Evolutionary conservation across 2,797 vertebrate species (phyloP), one percentile per base, ranked within the genome.

Genomic region (Siniperca undulata): DNA sequence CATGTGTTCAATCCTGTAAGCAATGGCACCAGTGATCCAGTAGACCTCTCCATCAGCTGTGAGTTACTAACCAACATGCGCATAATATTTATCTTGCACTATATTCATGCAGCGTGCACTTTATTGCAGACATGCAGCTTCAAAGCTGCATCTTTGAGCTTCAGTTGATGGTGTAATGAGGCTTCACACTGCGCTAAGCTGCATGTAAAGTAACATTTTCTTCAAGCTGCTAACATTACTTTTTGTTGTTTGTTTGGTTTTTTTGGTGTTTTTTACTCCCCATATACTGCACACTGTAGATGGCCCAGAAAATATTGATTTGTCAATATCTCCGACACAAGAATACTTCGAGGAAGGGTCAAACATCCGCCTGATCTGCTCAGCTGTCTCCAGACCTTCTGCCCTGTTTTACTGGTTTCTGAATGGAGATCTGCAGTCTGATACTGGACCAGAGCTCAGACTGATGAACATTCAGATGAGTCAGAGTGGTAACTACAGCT

Each of bases 401-500:
- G 89, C 91, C 1, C 0, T 14, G 0, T 95, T 85, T 76, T 1
- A 14, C 0, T 95, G 93, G 92, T 24, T 86, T 74, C 17, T 91
- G 24, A 90, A 94, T 83, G 89, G 79, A 82, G 0, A 2, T 0
- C 0, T 0, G 22, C 27, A 74, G 27, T 1, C 71, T 42, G 6
- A 20, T 38, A 59, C 36, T 12, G 87, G 69, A 68, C 59, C 42
- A 77, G 74, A 91, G 20, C 83, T 93, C 46, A 59, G 0, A 16
- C 83, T 94, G 58, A 19, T 2, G 0, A 79, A 90, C 50, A 30
- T 90, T 70, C 66, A 87, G n/a, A 30, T 30, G 52, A 77, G 0
- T 72, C 81, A 93, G 2, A 92, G 85, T 77, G 93, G 92, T 4
- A 88, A 71, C 74, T 94, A 95, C 90, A 92, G 60, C 89, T 93